Evolutionary conservation across 1,140 invertebrate genomes (phyloP), one percentile per base, ranked within the genome.

Genomic region (Scaptodrosophila lebanonensis): DNA sequence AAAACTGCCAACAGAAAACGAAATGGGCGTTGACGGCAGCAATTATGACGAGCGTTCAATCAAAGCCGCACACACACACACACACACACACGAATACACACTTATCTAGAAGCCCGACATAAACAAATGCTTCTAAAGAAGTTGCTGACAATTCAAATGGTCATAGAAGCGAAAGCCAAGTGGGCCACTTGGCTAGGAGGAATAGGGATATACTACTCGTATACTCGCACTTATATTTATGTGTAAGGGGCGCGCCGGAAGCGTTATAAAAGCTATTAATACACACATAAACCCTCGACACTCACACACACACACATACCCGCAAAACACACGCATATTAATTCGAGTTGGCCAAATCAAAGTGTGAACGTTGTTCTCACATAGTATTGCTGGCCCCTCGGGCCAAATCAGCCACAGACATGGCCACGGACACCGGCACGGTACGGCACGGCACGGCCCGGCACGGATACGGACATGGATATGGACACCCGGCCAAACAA

Each of bases 221-320:
- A 29, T 40, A 35, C 22, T 13, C 27, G 45, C 35, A 16, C 30
- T 38, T 17, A 48, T 52, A 25, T 35, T 57, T 39, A 59, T 51
- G 59, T 54, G 66, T 66, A 32, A 35, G 38, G 20, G 52, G 27
- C 61, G 38, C 29, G 36, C 66, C 56, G 63, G 66, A 52, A 62
- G 72, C 72, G 69, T 77, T 76, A 67, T 77, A 77, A 77, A 77
- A 71, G 72, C 72, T 50, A 77, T 77, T 77, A 76, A 71, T 77
- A 76, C 47, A 76, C 43, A 25, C 8, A 25, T 25, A 25, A 25
- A 20, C 35, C 45, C 36, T 40, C 2, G 20, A 18, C 29, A 50
- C 56, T n/a, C 7, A 53, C 22, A 57, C 22, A 38, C n/a, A 50
- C 29, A 44, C 18, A 29, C 30, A n/a, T 40, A 38, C 22, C 11